Percentiles rank a stretch among this genome's conserved stretches.
phyloP scores from a whole-genome alignment of 2,797 vertebrate genomes.

The Australoheros facetus region DNA sequence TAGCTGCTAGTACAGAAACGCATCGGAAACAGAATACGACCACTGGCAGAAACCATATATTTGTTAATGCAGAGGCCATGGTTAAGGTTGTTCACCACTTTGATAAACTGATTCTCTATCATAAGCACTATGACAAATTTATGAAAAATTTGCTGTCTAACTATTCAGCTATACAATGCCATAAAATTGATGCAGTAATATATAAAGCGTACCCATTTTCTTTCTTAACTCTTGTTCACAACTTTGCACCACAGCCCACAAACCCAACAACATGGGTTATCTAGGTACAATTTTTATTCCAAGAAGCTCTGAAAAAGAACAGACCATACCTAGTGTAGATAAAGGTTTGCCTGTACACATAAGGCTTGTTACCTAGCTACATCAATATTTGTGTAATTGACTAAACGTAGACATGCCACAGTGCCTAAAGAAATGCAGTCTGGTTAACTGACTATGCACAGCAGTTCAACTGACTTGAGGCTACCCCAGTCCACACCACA shows the following conservation, averaged over 20 bases:
- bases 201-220: neutral
- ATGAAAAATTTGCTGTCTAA: neutral
- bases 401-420: conserved; percentile 41
- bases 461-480: conserved; percentile 44
- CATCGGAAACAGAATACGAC: conserved; percentile 3
- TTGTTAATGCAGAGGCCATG: neutral
- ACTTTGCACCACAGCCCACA: neutral
- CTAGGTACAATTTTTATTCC: neutral
- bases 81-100: neutral
- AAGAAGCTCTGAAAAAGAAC: neutral
- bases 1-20: neutral
- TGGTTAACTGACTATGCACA: conserved; percentile 31
- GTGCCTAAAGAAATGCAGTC: conserved; percentile 33
- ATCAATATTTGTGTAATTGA: conserved; percentile 53
- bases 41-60: neutral
- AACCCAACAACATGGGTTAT: neutral
- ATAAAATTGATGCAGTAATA: neutral
- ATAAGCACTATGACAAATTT: neutral
- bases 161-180: neutral
- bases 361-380: conserved; percentile 53
- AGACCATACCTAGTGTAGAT: neutral
- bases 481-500: conserved; percentile 36
- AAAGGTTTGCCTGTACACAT: conserved; percentile 14
- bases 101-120: neutral
- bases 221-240: neutral